Percentiles rank a stretch among this genome's conserved stretches.
Evolutionary conservation across 2,888 invertebrate species (phyloP).

Genomic region (Encarsia formosa): DNA sequence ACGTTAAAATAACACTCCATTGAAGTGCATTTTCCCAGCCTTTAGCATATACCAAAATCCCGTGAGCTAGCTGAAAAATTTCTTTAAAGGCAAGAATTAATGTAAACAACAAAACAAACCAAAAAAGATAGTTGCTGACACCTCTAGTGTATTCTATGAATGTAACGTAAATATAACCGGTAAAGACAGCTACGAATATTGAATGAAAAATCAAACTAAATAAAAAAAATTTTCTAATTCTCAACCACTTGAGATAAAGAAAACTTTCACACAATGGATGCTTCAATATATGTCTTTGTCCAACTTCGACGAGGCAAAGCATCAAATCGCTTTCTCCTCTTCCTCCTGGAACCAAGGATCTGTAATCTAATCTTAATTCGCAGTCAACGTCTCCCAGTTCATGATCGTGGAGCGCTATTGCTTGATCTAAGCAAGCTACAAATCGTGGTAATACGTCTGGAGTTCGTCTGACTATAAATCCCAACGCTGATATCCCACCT

Average conservation of each 20-base stretch:
- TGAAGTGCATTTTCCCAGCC: constrained; percentile 86
- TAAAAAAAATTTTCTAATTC: constrained; percentile 77
- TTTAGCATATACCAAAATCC: constrained; percentile 66
- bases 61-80: constrained; percentile 72
- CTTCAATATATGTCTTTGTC: constrained; percentile 72
- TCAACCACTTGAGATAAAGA: constrained; percentile 76
- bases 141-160: constrained; percentile 51
- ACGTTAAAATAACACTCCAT: constrained; percentile 65
- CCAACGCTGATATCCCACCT: constrained; percentile 74
- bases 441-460: constrained; percentile 76
- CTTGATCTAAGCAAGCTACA: constrained; percentile 67
- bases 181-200: constrained; percentile 70
- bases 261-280: constrained; percentile 85
- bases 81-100: constrained; percentile 67
- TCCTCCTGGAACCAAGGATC: constrained; percentile 48
- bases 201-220: constrained; percentile 75
- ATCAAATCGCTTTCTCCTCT: constrained; percentile 55
- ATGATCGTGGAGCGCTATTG: constrained; percentile 76
- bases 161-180: constrained; percentile 66
- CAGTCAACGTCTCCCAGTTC: constrained; percentile 84
- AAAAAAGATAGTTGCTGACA: constrained; percentile 52
- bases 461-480: constrained; percentile 78
- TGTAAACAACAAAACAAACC: constrained; percentile 60
- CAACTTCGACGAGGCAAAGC: constrained; percentile 67
- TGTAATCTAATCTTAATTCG: constrained; percentile 68